Conservation (phyloP, 2,113 vertebrate species). For the Pipra filicauda region DNA sequence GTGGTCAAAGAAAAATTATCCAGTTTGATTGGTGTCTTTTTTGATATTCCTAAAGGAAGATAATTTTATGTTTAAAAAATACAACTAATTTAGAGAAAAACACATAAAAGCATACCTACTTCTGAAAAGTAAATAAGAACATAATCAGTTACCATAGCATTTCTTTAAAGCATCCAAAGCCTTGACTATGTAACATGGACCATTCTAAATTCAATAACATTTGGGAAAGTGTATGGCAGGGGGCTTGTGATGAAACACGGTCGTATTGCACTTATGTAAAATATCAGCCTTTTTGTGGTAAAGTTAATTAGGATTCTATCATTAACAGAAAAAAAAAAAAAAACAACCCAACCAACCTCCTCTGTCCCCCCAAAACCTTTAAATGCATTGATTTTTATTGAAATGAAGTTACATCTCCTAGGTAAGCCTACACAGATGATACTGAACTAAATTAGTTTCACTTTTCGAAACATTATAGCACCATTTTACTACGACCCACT, state of each 20-base stretch:
- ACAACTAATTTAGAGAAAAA: neutral
- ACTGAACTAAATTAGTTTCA: neutral
- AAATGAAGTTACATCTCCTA: neutral
- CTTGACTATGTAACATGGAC: neutral
- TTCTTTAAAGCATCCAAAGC: neutral
- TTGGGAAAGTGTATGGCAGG: neutral
- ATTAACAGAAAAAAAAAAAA: neutral
- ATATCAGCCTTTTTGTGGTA: neutral
- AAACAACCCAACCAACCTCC: accelerated
- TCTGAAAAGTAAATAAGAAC: neutral
- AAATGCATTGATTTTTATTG: neutral
- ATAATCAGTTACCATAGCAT: neutral
- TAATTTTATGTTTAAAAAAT: neutral
- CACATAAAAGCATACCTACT: neutral
- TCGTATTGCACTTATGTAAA: neutral
- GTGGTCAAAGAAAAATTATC: slow-evolving; percentile 13
- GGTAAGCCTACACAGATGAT: neutral
- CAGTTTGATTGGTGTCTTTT: neutral
- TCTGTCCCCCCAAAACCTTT: neutral
- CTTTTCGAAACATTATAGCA: neutral
- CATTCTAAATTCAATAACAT: neutral
- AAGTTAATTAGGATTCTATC: neutral
- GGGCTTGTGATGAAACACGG: neutral
- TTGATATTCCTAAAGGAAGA: neutral
- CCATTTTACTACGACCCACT: neutral